Percentiles rank a stretch among this genome's conserved stretches.
phyloP scores from a whole-genome alignment of 2,888 invertebrate species.

The Pomacea canaliculata region DNA sequence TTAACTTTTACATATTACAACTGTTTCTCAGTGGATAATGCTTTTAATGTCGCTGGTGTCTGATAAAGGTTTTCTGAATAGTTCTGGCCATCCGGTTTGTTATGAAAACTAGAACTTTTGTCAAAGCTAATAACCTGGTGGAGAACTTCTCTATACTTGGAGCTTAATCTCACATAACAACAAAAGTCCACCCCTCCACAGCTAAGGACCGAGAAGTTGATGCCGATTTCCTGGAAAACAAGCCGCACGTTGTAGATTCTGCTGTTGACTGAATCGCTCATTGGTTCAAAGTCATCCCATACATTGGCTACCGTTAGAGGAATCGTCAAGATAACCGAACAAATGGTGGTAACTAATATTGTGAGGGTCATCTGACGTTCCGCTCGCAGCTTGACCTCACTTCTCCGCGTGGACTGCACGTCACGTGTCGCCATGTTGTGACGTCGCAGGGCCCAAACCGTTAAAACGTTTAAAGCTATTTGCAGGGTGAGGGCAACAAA shows the following conservation, averaged over 20 bases:
- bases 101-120: too few species aligned
- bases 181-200: neutral
- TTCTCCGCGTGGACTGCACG: neutral
- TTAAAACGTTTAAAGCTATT: neutral
- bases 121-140: neutral
- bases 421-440: neutral
- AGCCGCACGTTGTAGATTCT: neutral
- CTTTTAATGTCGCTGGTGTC: too few species aligned
- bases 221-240: neutral
- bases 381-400: neutral
- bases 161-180: neutral
- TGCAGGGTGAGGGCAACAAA: neutral
- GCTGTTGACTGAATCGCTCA: neutral
- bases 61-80: too few species aligned
- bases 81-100: too few species aligned
- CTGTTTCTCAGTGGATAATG: too few species aligned
- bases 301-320: neutral
- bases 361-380: slow-evolving; percentile 2
- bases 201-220: neutral
- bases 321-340: neutral
- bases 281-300: neutral
- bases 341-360: neutral
- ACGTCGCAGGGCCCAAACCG: slow-evolving; percentile 4
- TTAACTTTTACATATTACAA: too few species aligned
- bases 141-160: neutral